phyloP scores from a whole-genome alignment of 2,888 invertebrate species.

The Neoascia interrupta region DNA sequence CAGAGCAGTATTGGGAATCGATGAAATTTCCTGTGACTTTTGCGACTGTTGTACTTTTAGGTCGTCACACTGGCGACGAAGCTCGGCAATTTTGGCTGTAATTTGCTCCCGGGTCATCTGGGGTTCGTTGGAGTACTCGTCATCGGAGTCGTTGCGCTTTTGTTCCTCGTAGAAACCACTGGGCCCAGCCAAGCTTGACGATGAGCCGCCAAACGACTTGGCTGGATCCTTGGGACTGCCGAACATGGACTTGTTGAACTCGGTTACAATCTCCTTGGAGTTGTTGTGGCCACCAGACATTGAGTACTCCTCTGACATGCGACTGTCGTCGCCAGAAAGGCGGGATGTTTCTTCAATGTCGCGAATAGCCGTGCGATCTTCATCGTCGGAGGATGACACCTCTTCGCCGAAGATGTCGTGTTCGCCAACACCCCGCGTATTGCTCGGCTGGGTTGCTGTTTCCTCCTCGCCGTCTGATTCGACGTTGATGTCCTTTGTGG shows the following conservation, averaged over 20 bases:
- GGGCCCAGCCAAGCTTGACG: slow-evolving; percentile 76
- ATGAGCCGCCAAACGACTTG: slow-evolving; percentile 74
- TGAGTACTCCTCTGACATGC: slow-evolving; percentile 82
- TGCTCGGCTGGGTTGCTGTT: slow-evolving; percentile 71
- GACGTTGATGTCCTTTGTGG: slow-evolving; percentile 76
- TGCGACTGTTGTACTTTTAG: slow-evolving; percentile 87
- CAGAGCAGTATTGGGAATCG: slow-evolving; percentile 91
- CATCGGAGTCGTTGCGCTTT: slow-evolving; percentile 76
- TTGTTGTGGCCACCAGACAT: slow-evolving; percentile 68
- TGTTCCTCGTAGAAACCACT: slow-evolving; percentile 76
- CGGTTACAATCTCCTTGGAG: slow-evolving; percentile 74
- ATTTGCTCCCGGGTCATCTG: slow-evolving; percentile 81
- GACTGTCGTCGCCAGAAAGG: slow-evolving; percentile 87
- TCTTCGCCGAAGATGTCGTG: slow-evolving; percentile 96
- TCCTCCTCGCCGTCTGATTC: slow-evolving; percentile 77
- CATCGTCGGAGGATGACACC: slow-evolving; percentile 91
- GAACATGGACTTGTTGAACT: slow-evolving; percentile 78
- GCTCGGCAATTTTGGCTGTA: slow-evolving; percentile 84
- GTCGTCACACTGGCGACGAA: slow-evolving; percentile 87
- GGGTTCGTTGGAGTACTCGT: slow-evolving; percentile 75
- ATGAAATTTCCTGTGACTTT: slow-evolving; percentile 90
- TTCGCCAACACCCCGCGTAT: slow-evolving; percentile 82
- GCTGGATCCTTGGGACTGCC: slow-evolving; percentile 73
- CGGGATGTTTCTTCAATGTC: slow-evolving; percentile 90
- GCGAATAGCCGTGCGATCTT: slow-evolving; percentile 84